Evolutionary conservation across 2,797 vertebrate genomes (phyloP).

Genomic region (Sphenodon punctatus): DNA sequence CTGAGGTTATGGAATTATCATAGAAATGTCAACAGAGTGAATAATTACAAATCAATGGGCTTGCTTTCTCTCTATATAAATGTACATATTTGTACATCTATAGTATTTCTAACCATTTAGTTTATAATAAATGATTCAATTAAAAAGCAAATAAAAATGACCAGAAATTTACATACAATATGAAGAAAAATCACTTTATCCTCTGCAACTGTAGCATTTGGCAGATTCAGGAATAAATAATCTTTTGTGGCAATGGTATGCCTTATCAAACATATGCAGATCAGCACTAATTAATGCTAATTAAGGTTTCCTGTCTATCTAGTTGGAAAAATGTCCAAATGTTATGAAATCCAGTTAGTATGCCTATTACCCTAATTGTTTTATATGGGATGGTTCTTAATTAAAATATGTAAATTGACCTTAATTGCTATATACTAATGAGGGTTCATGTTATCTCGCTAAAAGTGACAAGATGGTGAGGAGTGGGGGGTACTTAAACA

Average conservation of each 20-base stretch:
- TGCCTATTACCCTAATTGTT: slow-evolving; percentile 90
- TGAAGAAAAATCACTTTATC: slow-evolving; percentile 78
- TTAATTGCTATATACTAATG: slow-evolving; percentile 89
- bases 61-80: slow-evolving; percentile 64
- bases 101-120: slow-evolving; percentile 53
- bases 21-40: slow-evolving; percentile 9
- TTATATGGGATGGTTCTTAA: slow-evolving; percentile 89
- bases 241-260: slow-evolving; percentile 85
- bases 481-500: slow-evolving; percentile 78
- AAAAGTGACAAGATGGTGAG: slow-evolving; percentile 83
- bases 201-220: slow-evolving; percentile 79
- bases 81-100: slow-evolving; percentile 62
- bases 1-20: neutral
- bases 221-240: slow-evolving; percentile 86
- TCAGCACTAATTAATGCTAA: slow-evolving; percentile 92
- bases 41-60: slow-evolving; percentile 53
- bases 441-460: slow-evolving; percentile 85
- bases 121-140: slow-evolving; percentile 72
- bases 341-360: slow-evolving; percentile 89
- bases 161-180: slow-evolving; percentile 77
- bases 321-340: slow-evolving; percentile 88
- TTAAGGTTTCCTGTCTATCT: slow-evolving; percentile 89
- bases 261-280: slow-evolving; percentile 94
- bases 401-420: slow-evolving; percentile 89
- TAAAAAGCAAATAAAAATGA: slow-evolving; percentile 78